Evolutionary conservation across 2,113 vertebrate species (phyloP).

Genomic region (Pelodiscus sinensis): DNA sequence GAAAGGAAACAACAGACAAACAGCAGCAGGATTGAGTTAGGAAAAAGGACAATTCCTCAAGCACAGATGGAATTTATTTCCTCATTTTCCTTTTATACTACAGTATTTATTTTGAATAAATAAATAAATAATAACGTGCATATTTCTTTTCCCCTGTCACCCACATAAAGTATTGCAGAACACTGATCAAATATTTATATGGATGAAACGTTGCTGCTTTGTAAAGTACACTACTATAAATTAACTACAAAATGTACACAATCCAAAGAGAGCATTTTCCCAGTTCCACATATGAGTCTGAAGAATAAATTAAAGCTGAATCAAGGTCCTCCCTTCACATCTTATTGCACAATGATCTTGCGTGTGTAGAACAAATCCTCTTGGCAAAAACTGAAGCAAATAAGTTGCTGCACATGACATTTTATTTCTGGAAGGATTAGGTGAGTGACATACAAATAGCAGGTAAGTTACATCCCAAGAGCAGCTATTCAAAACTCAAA

Average conservation of each 20-base stretch:
- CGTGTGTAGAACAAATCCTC: not conserved
- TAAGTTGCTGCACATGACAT: not conserved
- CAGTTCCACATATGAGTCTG: not conserved
- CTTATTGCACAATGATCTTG: not conserved
- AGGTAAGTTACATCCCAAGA: not conserved
- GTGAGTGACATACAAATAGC: not conserved
- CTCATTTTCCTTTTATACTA: slow-evolving; percentile 65
- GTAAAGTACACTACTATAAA: not conserved
- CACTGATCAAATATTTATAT: not conserved
- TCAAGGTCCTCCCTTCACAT: not conserved
- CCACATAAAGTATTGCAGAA: slow-evolving; percentile 32
- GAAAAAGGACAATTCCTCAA: slow-evolving; percentile 71
- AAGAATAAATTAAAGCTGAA: slow-evolving; percentile 23
- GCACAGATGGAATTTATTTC: slow-evolving; percentile 77
- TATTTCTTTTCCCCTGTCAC: slow-evolving; percentile 47
- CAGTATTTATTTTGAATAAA: slow-evolving; percentile 44
- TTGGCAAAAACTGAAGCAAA: slow-evolving; percentile 13
- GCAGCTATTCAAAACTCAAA: not conserved
- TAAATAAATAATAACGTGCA: slow-evolving; percentile 22
- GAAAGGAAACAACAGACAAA: slow-evolving; percentile 71
- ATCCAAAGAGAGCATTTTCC: not conserved
- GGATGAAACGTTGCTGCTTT: not conserved
- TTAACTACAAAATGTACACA: not conserved
- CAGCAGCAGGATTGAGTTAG: slow-evolving; percentile 78
- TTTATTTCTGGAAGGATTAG: slow-evolving; percentile 7